These are phyloP conservation scores for Oreonectes daqikongensis DNA, from an alignment of 2,797 vertebrate genomes.

Conservation along the genomic window DNA sequence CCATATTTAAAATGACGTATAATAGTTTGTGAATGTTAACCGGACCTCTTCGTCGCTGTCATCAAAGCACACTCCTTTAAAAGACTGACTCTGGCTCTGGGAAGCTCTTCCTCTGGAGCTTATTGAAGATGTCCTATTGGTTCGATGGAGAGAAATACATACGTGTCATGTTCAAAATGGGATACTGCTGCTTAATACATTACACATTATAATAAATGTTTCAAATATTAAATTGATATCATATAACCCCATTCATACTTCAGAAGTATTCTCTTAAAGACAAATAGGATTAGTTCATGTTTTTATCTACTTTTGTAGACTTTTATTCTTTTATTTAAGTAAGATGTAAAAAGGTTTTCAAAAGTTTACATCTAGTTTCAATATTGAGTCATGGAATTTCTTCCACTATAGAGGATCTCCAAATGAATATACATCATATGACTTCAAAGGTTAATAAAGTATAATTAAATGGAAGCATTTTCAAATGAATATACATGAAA, in stretches of 20 bases:
- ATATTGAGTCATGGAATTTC: no score
- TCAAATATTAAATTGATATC: neutral
- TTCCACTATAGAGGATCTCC: neutral
- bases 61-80: slow-evolving; percentile 73
- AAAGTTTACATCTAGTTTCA: no score
- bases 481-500: neutral
- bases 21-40: neutral
- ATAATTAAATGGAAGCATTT: neutral
- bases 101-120: slow-evolving; percentile 65
- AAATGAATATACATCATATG: neutral
- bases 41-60: slow-evolving; percentile 71
- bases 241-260: no score
- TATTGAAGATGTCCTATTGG: slow-evolving; percentile 58
- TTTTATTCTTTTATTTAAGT: no score
- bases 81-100: slow-evolving; percentile 74
- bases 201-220: neutral
- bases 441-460: neutral
- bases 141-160: neutral
- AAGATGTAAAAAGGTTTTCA: neutral
- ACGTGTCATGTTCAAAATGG: neutral
- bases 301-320: no score
- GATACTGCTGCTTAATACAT: neutral
- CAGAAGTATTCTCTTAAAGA: no score
- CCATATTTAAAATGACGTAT: no score
- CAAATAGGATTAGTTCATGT: no score